Conservation (phyloP, 2,888 invertebrate species). For the Diogma glabrata region DNA sequence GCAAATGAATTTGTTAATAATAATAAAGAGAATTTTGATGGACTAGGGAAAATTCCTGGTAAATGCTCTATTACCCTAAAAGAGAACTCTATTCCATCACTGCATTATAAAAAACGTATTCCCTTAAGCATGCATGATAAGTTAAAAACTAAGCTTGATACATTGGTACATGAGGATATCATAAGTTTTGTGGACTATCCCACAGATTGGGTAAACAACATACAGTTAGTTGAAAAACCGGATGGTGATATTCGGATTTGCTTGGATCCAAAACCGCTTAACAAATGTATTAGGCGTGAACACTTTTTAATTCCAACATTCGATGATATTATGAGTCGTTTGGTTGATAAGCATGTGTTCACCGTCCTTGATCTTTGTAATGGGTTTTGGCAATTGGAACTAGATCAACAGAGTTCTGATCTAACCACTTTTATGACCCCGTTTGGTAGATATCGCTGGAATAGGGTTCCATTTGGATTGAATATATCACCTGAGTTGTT, state of each 20-base stretch:
- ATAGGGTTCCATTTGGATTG: too few species aligned
- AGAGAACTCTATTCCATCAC: neutral
- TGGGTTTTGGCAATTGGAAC: constrained; percentile 16
- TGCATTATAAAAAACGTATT: constrained; percentile 1
- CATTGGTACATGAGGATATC: constrained; percentile 14
- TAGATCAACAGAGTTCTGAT: neutral
- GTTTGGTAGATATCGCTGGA: constrained; percentile 19
- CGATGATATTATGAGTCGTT: too few species aligned
- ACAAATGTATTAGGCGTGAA: neutral
- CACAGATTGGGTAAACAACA: constrained; percentile 19
- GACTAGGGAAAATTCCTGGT: too few species aligned
- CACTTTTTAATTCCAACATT: neutral
- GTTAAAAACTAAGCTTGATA: neutral
- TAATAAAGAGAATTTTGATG: too few species aligned
- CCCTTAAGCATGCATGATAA: neutral
- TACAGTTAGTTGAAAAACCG: neutral
- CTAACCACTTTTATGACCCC: neutral
- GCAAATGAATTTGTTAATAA: too few species aligned
- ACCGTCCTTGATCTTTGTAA: neutral
- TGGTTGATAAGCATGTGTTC: too few species aligned
- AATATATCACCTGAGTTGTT: constrained; percentile 4
- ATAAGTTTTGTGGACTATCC: constrained; percentile 19
- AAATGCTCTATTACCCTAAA: too few species aligned
- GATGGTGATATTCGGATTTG: too few species aligned
- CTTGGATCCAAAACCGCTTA: too few species aligned